A percentile compares a stretch with the other conserved stretches of the same genome.
Conservation (phyloP, 2,113 vertebrate species). For the Lepisosteus osseus region DNA sequence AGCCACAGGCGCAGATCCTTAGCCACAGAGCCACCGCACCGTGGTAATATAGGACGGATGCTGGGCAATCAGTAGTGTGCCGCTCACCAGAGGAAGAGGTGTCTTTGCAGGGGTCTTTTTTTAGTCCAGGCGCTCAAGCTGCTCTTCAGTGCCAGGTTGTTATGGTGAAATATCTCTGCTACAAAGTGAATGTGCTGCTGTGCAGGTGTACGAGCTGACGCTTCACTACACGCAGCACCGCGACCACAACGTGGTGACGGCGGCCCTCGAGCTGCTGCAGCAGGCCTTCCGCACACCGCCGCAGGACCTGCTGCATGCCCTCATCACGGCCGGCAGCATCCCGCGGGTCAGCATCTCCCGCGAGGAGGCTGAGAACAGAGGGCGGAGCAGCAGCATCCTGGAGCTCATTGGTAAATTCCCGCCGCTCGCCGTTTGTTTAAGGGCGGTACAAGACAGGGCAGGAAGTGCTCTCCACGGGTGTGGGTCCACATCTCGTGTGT, state of each 20-base stretch:
- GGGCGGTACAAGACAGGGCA: neutral
- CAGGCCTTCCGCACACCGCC: conserved; percentile 88
- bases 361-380: conserved; percentile 68
- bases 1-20: too few species aligned
- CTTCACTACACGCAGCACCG: conserved; percentile 89
- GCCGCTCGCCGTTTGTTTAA: too few species aligned
- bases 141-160: too few species aligned
- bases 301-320: conserved; percentile 78
- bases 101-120: too few species aligned
- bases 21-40: too few species aligned
- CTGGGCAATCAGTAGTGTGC: too few species aligned
- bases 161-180: too few species aligned
- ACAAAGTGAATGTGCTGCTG: too few species aligned
- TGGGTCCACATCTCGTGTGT: too few species aligned
- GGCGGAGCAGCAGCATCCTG: conserved; percentile 86
- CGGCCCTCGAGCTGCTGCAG: conserved; percentile 87
- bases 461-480: neutral
- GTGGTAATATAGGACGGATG: too few species aligned
- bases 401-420: conserved; percentile 81
- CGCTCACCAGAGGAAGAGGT: too few species aligned
- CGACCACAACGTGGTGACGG: conserved; percentile 95
- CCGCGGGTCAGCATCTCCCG: conserved; percentile 63
- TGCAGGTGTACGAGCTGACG: conserved; percentile 91
- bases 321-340: conserved; percentile 75
- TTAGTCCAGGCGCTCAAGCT: too few species aligned